Evolutionary conservation across 2,797 vertebrate genomes (phyloP).

Genomic region (Clamator glandarius): DNA sequence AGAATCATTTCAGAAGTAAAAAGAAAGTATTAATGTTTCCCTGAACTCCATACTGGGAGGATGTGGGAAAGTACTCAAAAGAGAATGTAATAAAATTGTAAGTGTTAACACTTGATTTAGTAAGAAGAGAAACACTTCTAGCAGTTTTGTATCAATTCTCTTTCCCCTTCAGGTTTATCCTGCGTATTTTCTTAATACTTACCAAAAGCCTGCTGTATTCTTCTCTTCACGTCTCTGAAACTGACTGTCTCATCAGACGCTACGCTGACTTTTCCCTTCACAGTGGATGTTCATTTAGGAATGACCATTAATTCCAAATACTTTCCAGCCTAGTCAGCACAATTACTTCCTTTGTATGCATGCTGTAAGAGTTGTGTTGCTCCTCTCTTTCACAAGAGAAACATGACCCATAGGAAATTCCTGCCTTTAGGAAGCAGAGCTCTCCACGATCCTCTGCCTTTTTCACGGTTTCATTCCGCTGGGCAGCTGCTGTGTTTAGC

Average conservation of each 20-base stretch:
- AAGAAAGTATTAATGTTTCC: not conserved
- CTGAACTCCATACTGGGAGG: not conserved
- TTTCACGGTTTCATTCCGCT: not conserved
- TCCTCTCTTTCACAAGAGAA: not conserved
- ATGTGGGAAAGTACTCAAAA: not conserved
- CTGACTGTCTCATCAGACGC: too few relatives aligned
- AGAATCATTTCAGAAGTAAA: not conserved
- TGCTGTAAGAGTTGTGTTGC: accelerated
- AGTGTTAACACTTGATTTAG: not conserved
- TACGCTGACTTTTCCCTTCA: not conserved
- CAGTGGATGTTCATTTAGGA: not conserved
- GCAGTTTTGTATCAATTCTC: not conserved
- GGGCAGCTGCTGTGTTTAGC: accelerated
- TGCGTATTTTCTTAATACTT: not conserved
- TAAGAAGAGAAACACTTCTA: not conserved
- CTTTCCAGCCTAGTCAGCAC: not conserved
- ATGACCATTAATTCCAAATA: not conserved
- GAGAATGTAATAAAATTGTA: not conserved
- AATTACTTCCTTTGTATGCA: not conserved
- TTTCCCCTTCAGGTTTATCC: not conserved
- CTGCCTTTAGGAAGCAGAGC: not conserved
- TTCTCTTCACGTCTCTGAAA: not conserved
- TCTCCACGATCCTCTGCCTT: not conserved
- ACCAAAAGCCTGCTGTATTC: not conserved
- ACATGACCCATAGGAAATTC: not conserved